Percentiles rank a stretch among this genome's conserved stretches.
These are phyloP conservation scores for Dryocosmus kuriphilus DNA, from an alignment of 2,888 invertebrate species.

Conservation along the genomic window DNA sequence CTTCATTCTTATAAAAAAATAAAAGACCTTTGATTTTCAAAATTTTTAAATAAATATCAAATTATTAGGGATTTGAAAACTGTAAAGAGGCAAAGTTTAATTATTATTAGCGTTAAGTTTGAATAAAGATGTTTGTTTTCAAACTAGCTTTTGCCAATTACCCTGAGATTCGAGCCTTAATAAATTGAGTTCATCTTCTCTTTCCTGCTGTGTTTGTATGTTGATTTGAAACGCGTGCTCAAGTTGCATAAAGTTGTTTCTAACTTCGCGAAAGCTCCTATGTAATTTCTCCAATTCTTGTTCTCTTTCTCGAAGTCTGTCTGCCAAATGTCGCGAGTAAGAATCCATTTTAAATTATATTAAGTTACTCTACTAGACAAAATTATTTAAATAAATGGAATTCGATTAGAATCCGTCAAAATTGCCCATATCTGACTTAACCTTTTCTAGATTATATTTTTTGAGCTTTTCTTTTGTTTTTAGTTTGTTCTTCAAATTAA, in stretches of 20 bases:
- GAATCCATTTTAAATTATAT: constrained; percentile 47
- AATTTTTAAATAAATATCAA: too few species aligned
- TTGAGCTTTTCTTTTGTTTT: not conserved
- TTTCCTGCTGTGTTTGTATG: constrained; percentile 59
- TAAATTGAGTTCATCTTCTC: constrained; percentile 61
- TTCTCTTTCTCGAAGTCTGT: constrained; percentile 53
- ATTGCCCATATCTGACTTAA: not conserved
- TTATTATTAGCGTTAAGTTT: not conserved
- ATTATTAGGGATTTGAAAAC: too few species aligned
- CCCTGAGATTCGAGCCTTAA: constrained; percentile 57
- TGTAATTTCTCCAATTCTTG: constrained; percentile 60
- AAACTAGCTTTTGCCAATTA: constrained; percentile 55
- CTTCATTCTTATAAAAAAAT: too few species aligned
- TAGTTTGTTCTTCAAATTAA: not conserved
- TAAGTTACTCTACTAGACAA: constrained; percentile 18
- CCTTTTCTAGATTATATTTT: not conserved
- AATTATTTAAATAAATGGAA: constrained; percentile 18
- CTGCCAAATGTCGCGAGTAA: constrained; percentile 46
- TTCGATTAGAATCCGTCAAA: not conserved
- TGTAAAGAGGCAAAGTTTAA: not conserved
- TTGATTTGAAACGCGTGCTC: constrained; percentile 67
- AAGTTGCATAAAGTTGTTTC: constrained; percentile 63
- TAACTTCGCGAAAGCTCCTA: constrained; percentile 60
- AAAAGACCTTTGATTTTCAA: too few species aligned
- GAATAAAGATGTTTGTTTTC: constrained; percentile 42